A percentile compares a stretch with the other conserved stretches of the same genome.
These are phyloP conservation scores for Bovichtus variegatus DNA, from an alignment of 2,797 vertebrate species.

Conservation along the genomic window DNA sequence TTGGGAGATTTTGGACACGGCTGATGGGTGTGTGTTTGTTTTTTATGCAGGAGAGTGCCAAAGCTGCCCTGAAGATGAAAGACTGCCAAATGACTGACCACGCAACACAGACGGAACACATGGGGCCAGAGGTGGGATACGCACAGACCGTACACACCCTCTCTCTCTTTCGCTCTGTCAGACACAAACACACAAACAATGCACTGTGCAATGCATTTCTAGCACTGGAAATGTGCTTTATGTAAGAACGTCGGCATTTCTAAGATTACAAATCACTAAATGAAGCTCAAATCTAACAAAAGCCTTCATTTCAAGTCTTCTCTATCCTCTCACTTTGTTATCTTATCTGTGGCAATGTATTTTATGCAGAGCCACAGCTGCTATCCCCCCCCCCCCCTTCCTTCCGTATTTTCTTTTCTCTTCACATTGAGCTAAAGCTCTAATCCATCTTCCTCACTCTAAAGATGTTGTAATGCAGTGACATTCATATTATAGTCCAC, in stretches of 20 bases:
- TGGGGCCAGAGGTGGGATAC: constrained; percentile 92
- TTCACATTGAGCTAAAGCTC: constrained; percentile 40
- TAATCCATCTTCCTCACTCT: constrained; percentile 54
- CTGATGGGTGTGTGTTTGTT: constrained; percentile 68
- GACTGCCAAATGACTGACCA: constrained; percentile 92
- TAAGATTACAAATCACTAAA: constrained; percentile 19
- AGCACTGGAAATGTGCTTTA: constrained; percentile 33
- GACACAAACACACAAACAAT: constrained; percentile 19
- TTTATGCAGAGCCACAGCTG: constrained; percentile 31
- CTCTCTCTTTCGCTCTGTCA: constrained; percentile 19
- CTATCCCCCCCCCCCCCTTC: not conserved
- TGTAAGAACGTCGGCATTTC: constrained; percentile 8
- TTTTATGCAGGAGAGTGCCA: constrained; percentile 90
- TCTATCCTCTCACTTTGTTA: constrained; percentile 39
- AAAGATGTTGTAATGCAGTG: constrained; percentile 54
- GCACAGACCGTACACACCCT: constrained; percentile 37
- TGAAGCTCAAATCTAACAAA: constrained; percentile 6
- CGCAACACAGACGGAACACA: constrained; percentile 94
- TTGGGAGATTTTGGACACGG: constrained; percentile 43
- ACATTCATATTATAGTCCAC: constrained; percentile 64
- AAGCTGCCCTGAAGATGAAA: constrained; percentile 89
- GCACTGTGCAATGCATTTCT: constrained; percentile 22
- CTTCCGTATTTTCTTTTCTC: constrained; percentile 30
- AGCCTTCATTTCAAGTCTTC: constrained; percentile 10
- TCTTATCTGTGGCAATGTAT: constrained; percentile 51